Conservation (phyloP, 30 jellyfish, hydroid and myxozoan genomes). For the Pseudorhiza aurosa region DNA sequence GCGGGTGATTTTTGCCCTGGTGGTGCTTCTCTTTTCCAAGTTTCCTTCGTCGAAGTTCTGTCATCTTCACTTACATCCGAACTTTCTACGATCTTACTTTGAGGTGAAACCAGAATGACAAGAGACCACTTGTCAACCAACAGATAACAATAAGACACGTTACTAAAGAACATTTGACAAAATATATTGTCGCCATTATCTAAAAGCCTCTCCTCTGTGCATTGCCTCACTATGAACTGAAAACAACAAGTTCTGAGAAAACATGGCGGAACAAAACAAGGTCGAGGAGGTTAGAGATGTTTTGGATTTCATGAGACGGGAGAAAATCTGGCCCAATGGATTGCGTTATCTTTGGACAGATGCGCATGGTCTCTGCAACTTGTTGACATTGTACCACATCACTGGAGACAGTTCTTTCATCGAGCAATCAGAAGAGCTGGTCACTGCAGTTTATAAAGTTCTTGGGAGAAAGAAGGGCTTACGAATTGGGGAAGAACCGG, state of each 20-base stretch:
- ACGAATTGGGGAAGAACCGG: slow-evolving; percentile 53
- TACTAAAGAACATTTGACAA: neutral
- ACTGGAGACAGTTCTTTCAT: slow-evolving; percentile 13
- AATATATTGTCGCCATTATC: slow-evolving; percentile 1
- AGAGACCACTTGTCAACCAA: no score
- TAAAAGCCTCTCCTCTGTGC: neutral
- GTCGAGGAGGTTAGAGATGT: neutral
- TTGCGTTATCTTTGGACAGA: slow-evolving; percentile 57
- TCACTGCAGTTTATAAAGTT: neutral
- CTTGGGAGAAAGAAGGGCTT: slow-evolving; percentile 36
- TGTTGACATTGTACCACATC: slow-evolving; percentile 9
- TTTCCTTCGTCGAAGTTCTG: slow-evolving; percentile 68
- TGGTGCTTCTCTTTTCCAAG: slow-evolving; percentile 70
- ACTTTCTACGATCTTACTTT: neutral
- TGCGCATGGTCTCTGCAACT: slow-evolving; percentile 53
- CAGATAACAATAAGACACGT: slow-evolving; percentile 14
- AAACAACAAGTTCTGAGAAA: slow-evolving; percentile 2
- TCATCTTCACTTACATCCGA: slow-evolving; percentile 12
- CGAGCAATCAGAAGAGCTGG: slow-evolving; percentile 20
- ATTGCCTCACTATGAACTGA: no score
- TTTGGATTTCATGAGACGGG: slow-evolving; percentile 29
- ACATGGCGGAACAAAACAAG: slow-evolving; percentile 35
- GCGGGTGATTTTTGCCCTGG: slow-evolving; percentile 59
- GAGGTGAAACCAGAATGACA: neutral
- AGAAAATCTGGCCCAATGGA: slow-evolving; percentile 48